Conservation (phyloP, 2,888 invertebrate species). For the Pomacea canaliculata region DNA sequence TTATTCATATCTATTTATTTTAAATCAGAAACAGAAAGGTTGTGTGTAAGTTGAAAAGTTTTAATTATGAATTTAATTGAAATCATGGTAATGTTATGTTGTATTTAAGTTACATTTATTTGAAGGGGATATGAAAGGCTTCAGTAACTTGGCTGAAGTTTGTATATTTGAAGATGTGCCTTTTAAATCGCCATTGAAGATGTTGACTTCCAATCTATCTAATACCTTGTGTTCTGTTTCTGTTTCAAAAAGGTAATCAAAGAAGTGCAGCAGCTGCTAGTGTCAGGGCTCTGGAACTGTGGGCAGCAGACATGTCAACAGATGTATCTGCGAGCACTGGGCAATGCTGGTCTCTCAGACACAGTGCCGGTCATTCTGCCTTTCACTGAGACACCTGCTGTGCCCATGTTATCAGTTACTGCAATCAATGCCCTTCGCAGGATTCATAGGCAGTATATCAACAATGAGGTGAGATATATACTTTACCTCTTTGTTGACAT, state of each 20-base stretch:
- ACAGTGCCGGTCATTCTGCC: constrained; percentile 77
- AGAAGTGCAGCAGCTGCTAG: constrained; percentile 63
- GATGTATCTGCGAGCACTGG: constrained; percentile 78
- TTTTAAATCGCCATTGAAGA: too few species aligned
- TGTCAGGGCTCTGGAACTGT: constrained; percentile 73
- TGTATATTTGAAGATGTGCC: too few species aligned
- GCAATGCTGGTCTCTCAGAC: constrained; percentile 77
- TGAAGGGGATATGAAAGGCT: too few species aligned
- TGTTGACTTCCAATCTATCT: too few species aligned
- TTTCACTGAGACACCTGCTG: constrained; percentile 73
- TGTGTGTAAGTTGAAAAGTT: too few species aligned
- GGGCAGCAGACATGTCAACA: constrained; percentile 74
- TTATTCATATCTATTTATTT: too few species aligned
- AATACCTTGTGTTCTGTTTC: background rate
- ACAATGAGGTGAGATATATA: constrained; percentile 18
- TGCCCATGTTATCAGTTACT: constrained; percentile 74
- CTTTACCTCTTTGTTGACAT: too few species aligned
- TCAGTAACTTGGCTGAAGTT: too few species aligned
- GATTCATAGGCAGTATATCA: constrained; percentile 39
- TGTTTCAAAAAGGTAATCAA: constrained; percentile 53
- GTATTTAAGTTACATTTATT: too few species aligned
- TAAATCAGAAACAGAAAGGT: too few species aligned
- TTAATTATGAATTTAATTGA: too few species aligned
- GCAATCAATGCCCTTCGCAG: constrained; percentile 79
- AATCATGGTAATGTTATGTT: too few species aligned